Evolutionary conservation across 2,797 vertebrate species (phyloP), one percentile per base, ranked within the genome.

Genomic region (Staurois parvus): DNA sequence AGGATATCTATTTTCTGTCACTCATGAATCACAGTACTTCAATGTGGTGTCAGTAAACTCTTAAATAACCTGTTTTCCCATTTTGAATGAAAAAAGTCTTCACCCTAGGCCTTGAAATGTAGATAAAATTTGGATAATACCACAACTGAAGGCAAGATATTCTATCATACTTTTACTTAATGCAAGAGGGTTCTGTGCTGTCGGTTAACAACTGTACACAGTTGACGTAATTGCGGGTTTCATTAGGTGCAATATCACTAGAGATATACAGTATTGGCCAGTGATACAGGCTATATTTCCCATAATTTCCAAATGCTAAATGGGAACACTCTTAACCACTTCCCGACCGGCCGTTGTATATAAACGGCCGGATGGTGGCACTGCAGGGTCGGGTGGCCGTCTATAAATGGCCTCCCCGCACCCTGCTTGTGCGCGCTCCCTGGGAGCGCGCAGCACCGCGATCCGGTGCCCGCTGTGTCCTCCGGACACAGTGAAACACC

Each of bases 1-100:
- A 87, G 82, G 77, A 88, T 89, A 84, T 91, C 92, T 91, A 76
- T 91, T 92, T 92, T 91, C 91, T 91, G 89, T 90, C 88, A 90
- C 88, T 89, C 78, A 83, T 89, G 89, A 90, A 88, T 88, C 88
- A 88, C 88, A 89, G 90, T 88, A 90, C 87, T 90, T 90, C 90
- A 87, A 75, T 87, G 88, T 87, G 88, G 88, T 91, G 87, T 88
- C 90, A 90, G 77, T 86, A 88, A 91, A 89, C 85, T 87, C 79
- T 77, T 77, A 73, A 64, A 81, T 78, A 73, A 86, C n/a, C 69
- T 10, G 6, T 24, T 70, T 37, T 73, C 77, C 52, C 67, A 32
- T 26, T 10, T 64, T 68, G 52, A 64, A 64, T 66, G 48, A 84
- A 29, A 68, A 59, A 45, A 26, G 68, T 12, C 37, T 70, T 72